A percentile compares a stretch with the other conserved stretches of the same genome.
These are phyloP conservation scores for Lordiphosa mommai DNA, from an alignment of 1,140 invertebrate species.

Conservation along the genomic window DNA sequence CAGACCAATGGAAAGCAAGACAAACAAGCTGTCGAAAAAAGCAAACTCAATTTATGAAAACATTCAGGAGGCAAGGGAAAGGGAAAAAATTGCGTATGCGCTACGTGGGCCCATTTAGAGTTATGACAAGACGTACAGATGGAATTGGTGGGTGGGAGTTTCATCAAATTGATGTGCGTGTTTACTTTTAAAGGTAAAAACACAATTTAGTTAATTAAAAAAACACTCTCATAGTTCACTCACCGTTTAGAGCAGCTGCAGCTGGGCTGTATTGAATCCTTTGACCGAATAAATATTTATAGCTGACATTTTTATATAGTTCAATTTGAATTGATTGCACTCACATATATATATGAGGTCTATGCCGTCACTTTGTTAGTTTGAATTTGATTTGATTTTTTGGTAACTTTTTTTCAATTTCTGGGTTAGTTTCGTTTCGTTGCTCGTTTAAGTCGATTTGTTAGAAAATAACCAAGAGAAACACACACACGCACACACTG, in stretches of 20 bases:
- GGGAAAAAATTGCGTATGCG: constrained; percentile 60
- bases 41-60: constrained; percentile 74
- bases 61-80: constrained; percentile 24
- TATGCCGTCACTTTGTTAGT: constrained; percentile 15
- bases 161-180: neutral
- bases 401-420: neutral
- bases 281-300: constrained; percentile 38
- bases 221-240: constrained; percentile 35
- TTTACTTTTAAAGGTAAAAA: no score
- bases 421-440: constrained; percentile 30
- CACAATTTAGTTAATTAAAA: constrained; percentile 57
- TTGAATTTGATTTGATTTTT: constrained; percentile 17
- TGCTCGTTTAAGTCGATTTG: constrained; percentile 31
- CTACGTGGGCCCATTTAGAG: constrained; percentile 46
- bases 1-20: neutral
- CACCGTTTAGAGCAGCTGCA: constrained; percentile 46
- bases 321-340: neutral
- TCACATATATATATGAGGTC: neutral
- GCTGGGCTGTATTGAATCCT: constrained; percentile 28
- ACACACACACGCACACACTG: no score
- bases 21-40: constrained; percentile 58
- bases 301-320: constrained; percentile 33
- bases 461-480: no score
- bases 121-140: constrained; percentile 11
- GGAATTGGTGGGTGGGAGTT: neutral